These are phyloP conservation scores for Gephyroberyx darwinii DNA, from an alignment of 2,797 vertebrate species.

Conservation along the genomic window DNA sequence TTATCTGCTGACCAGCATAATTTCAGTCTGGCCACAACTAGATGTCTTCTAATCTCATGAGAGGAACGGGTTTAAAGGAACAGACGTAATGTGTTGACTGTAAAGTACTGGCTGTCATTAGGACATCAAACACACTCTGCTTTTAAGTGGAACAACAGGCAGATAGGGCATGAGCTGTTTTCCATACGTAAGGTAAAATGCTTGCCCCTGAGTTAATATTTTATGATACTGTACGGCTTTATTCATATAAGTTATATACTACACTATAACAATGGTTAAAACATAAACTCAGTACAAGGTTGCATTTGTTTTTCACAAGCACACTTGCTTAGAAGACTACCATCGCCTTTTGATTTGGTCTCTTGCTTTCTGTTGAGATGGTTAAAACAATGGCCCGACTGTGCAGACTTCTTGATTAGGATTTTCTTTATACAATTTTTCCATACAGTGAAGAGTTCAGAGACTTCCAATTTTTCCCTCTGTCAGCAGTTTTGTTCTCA, in stretches of 20 bases:
- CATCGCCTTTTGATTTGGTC: slow-evolving; percentile 8
- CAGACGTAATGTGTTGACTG: slow-evolving; percentile 56
- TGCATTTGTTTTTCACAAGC: background rate
- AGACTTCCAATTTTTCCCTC: background rate
- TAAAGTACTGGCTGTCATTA: slow-evolving; percentile 66
- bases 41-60: slow-evolving; percentile 66
- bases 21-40: slow-evolving; percentile 49
- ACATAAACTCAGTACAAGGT: background rate
- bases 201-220: slow-evolving; percentile 36
- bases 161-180: slow-evolving; percentile 20
- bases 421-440: slow-evolving; percentile 22
- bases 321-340: slow-evolving; percentile 4
- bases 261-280: slow-evolving; percentile 3
- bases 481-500: slow-evolving; percentile 12
- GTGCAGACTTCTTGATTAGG: slow-evolving; percentile 4
- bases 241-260: slow-evolving; percentile 46
- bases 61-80: slow-evolving; percentile 41
- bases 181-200: slow-evolving; percentile 7
- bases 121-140: slow-evolving; percentile 52
- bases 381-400: slow-evolving; percentile 28
- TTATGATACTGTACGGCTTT: slow-evolving; percentile 38
- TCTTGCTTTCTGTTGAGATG: slow-evolving; percentile 27
- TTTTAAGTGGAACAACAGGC: slow-evolving; percentile 53
- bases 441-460: background rate
- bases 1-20: slow-evolving; percentile 60